Base-by-base conservation (phyloP, 2,888 invertebrate species). In the Steinernema carpocapsae region DNA sequence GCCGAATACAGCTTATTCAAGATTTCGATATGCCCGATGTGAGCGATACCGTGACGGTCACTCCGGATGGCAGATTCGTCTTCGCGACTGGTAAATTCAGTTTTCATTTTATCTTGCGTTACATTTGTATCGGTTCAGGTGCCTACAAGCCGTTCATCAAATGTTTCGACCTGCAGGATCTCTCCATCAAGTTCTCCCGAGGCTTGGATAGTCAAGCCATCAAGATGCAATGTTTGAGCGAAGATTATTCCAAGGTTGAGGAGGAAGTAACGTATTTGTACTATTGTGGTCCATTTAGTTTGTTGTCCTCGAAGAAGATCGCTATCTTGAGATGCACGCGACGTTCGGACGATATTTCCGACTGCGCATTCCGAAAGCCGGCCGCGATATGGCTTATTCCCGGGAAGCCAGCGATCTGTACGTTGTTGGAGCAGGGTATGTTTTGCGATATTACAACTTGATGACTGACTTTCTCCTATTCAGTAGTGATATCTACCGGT, bases 11-110 rank as follows among this genome's bases (percentile, higher is more conserved):
- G 89, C 91, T 99, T 52, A 94, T 99, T 80, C 99, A 99, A 89
- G 99, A 99, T 88, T 99, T 99, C 91, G 94, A 96, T 83, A 99
- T 99, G 99, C 97, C 99, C 32, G 94, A 92, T 71, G 91, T 97
- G 0, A 95, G 95, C 87, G 93, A 92, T 22, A 92, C 92, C 72
- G 91, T 99, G 29, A 91, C 92, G 85, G 91, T 94, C 79, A 94
- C 97, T 10, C 92, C 91, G 82, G 97, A 99, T 90, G 93, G 94
- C 22, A 93, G 96, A 80, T 96, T 93, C 87, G 92, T 99, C 77
- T 90, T 96, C 87, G 93, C 94, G 0, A 93, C 96, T 45, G 97
- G 97, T 88, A 78, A 14, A 1, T 6, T 37, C 22, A 7, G 6
- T 10, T 42, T 42, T 29, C 10, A 12, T 71, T 17, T 42, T 19